Conservation (phyloP, 1,140 invertebrate species). For the Trichomalopsis sarcophagae region DNA sequence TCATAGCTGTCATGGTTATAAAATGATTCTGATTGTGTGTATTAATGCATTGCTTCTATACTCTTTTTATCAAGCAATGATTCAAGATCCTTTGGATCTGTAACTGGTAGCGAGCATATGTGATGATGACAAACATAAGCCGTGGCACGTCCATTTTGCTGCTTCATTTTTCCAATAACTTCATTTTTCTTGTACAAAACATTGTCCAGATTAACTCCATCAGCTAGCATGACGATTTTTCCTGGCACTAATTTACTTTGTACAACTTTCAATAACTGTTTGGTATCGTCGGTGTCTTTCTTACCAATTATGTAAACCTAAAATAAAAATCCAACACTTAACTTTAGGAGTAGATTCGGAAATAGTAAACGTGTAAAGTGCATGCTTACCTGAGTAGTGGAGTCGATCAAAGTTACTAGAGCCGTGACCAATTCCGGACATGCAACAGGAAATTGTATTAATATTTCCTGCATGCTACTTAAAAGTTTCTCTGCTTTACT, state of each 20-base stretch:
- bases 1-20: not conserved
- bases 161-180: slow-evolving; percentile 69
- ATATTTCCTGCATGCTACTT: slow-evolving; percentile 78
- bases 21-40: not conserved
- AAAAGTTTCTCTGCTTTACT: slow-evolving; percentile 80
- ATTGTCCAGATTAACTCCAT: slow-evolving; percentile 69
- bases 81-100: slow-evolving; percentile 80
- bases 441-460: slow-evolving; percentile 78
- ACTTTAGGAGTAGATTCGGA: not conserved
- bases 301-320: slow-evolving; percentile 83
- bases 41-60: not conserved
- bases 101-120: slow-evolving; percentile 86
- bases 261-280: slow-evolving; percentile 81
- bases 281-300: slow-evolving; percentile 79
- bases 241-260: slow-evolving; percentile 82
- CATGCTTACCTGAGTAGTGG: slow-evolving; percentile 79
- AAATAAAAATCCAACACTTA: slow-evolving; percentile 57
- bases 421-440: slow-evolving; percentile 88
- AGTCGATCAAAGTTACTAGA: slow-evolving; percentile 81
- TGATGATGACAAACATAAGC: slow-evolving; percentile 89
- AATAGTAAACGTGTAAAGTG: not conserved
- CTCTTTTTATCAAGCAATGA: slow-evolving; percentile 75
- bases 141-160: slow-evolving; percentile 77
- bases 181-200: slow-evolving; percentile 64
- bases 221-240: slow-evolving; percentile 81